Evolutionary conservation across 2,888 invertebrate genomes (phyloP).

Genomic region (Lutraria lutraria): DNA sequence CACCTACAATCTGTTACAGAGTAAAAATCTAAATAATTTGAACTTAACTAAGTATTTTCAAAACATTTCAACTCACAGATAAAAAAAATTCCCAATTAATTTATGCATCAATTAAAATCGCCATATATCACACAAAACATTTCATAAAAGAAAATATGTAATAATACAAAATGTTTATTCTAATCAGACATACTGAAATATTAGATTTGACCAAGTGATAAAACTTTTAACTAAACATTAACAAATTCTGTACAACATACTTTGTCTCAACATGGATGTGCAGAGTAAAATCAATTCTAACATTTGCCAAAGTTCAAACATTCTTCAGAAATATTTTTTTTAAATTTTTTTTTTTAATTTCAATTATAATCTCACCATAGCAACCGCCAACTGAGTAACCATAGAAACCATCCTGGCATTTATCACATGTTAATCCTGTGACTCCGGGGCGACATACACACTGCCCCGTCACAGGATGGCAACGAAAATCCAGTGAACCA

Average conservation of each 20-base stretch:
- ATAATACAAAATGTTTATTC: not conserved
- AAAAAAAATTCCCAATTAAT: not conserved
- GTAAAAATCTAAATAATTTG: slow-evolving; percentile 11
- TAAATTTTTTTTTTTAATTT: not conserved
- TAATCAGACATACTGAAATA: too few relatives aligned
- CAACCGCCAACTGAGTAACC: slow-evolving; percentile 82
- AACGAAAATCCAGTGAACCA: slow-evolving; percentile 88
- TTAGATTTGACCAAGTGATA: too few relatives aligned
- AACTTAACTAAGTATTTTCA: not conserved
- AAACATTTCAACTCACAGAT: not conserved
- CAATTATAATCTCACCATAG: slow-evolving; percentile 73
- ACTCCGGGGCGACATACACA: slow-evolving; percentile 92
- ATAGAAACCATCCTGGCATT: slow-evolving; percentile 91
- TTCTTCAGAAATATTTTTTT: not conserved
- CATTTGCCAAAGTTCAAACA: not conserved
- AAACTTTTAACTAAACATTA: too few relatives aligned
- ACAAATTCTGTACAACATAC: too few relatives aligned
- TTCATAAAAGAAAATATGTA: not conserved
- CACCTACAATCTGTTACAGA: slow-evolving; percentile 91
- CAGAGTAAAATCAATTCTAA: not conserved
- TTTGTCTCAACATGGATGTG: too few relatives aligned
- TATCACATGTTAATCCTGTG: slow-evolving; percentile 93
- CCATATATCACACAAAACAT: too few relatives aligned
- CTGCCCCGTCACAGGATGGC: slow-evolving; percentile 91
- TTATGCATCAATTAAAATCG: not conserved